Base-by-base conservation (phyloP, 2,888 invertebrate species). In the Diarsia mendica region DNA sequence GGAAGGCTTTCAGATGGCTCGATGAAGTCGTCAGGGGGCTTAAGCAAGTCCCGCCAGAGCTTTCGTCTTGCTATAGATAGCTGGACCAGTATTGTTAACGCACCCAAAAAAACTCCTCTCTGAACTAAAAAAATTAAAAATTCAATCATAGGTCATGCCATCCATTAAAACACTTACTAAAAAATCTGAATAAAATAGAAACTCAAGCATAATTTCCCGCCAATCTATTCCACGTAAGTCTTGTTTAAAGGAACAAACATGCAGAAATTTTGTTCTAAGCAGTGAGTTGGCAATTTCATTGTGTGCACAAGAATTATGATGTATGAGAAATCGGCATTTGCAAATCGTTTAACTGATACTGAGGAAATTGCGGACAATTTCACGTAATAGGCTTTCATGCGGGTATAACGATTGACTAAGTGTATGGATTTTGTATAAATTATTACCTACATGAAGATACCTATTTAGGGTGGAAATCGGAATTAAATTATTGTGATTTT, bases 281-380 rank as follows among this genome's bases (percentile, higher is more conserved):
- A 94, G 90, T 92, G 93, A 94, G 89, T 93, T 91, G 55, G 95
- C 96, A 95, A 95, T 95, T 96, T 95, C 92, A 95, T 96, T 96
- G 96, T 96, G 92, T 95, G 92, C 93, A 85, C 85, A 95, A 93
- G 95, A 95, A 96, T 96, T 96, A 96, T 96, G 96, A 96, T 92
- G 95, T 95, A 96, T 95, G 94, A 92, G 93, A 94, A 95, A 95
- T 95, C 91, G 93, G 92, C 95, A 95, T 96, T 96, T 94, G 96
- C 94, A 91, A 95, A 95, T 93, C 95, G 95, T 95, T 96, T 96
- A 95, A 92, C 93, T 92, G 92, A 92, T 94, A 93, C 91, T 87
- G 89, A 90, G 95, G 94, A 96, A 96, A 96, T 96, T 96, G 96
- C 93, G 91, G 92, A 93, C 95, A 94, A 95, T 96, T 96, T 95